phyloP scores from a whole-genome alignment of 2,888 invertebrate genomes.

The Campoplex nolae region DNA sequence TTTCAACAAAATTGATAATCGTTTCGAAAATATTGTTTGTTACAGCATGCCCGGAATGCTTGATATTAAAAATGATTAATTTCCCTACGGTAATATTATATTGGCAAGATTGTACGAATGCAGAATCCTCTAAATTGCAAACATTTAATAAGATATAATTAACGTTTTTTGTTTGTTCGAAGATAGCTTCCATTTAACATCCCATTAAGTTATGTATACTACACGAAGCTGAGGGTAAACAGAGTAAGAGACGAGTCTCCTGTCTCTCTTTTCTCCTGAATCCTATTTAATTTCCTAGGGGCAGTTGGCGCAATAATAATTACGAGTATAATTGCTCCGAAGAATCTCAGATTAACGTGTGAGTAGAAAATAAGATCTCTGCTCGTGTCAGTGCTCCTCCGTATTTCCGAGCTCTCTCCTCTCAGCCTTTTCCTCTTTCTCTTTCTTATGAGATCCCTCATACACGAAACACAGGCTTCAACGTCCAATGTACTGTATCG shows the following conservation, averaged over 20 bases:
- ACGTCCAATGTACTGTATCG: conserved; percentile 31
- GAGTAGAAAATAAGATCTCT: conserved; percentile 61
- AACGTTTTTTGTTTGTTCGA: background rate
- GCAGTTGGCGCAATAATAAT: conserved; percentile 73
- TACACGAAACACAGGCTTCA: conserved; percentile 21
- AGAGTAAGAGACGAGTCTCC: conserved; percentile 15
- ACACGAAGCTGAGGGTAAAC: background rate
- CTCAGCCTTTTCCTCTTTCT: conserved; percentile 3
- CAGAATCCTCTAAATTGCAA: background rate
- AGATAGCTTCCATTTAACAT: conserved; percentile 12
- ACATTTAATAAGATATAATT: conserved; percentile 2
- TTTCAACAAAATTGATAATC: too few species aligned
- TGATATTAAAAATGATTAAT: background rate
- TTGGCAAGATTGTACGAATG: background rate
- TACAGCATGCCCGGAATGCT: too few species aligned
- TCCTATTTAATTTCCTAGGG: conserved; percentile 67
- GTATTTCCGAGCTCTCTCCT: background rate
- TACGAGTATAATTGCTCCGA: conserved; percentile 70
- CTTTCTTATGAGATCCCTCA: background rate
- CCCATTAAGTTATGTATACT: conserved; percentile 4
- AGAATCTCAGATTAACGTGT: conserved; percentile 72
- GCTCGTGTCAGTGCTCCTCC: conserved; percentile 5
- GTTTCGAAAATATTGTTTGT: too few species aligned
- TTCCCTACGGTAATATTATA: background rate
- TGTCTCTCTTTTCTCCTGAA: conserved; percentile 45